Evolutionary conservation across 2,797 vertebrate species (phyloP), one percentile per base, ranked within the genome.

Genomic region (Geotrypetes seraphini): DNA sequence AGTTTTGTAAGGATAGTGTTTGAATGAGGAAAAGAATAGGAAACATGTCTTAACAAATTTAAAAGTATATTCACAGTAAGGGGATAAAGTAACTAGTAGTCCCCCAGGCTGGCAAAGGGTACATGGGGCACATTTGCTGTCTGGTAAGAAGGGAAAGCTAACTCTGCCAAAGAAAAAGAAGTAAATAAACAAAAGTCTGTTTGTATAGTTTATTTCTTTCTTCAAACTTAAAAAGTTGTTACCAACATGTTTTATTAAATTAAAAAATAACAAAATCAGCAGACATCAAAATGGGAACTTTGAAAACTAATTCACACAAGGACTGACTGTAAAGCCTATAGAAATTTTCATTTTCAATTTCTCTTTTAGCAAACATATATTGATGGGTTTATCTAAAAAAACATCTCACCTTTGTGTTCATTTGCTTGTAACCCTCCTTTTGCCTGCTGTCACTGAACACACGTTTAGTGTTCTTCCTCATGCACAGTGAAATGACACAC

Each of bases 191-290:
- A n/a, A n/a, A n/a, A n/a, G n/a, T n/a, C n/a, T n/a, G n/a, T n/a
- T n/a, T n/a, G n/a, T n/a, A n/a, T n/a, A n/a, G n/a, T n/a, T n/a
- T n/a, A n/a, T n/a, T n/a, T n/a, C n/a, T n/a, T n/a, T n/a, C n/a
- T n/a, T n/a, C n/a, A n/a, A n/a, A n/a, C 16, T n/a, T 22, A 44
- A 24, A 39, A 38, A 33, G 42, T 69, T 73, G 70, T 53, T 82
- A 75, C 69, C 78, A 85, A 85, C 84, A 55, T 75, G 69, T 79
- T 77, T 81, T 84, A 84, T 85, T 85, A 83, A 84, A 81, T 84
- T 83, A 85, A 83, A 81, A 82, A 74, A 69, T 67, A 63, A 82
- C 82, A 73, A 80, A 81, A 83, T 69, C 57, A 2, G n/a, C n/a
- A 71, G 63, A 76, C 57, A 39, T 64, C 64, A 53, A 71, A 65